Conservation (phyloP, 2,888 invertebrate genomes). For the Yponomeuta evonymella region DNA sequence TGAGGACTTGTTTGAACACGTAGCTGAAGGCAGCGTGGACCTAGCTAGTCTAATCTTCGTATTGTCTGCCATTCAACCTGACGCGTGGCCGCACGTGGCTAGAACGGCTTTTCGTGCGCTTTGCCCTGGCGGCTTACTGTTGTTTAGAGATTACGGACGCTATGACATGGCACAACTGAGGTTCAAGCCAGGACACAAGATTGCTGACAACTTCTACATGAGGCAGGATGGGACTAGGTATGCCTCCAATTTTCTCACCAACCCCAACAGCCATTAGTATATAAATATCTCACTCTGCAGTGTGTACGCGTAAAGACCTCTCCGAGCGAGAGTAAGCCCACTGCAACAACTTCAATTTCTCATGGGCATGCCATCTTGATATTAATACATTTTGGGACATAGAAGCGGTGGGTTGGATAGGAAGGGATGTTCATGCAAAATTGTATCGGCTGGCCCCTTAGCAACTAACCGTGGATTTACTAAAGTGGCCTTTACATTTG, state of each 20-base stretch:
- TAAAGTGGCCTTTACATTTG: no score
- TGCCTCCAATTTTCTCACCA: neutral
- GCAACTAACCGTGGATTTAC: no score
- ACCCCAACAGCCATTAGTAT: neutral
- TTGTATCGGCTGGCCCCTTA: no score
- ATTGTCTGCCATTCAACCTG: constrained; percentile 94
- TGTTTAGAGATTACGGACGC: constrained; percentile 95
- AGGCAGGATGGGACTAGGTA: constrained; percentile 96
- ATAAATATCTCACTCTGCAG: neutral
- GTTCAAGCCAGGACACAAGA: constrained; percentile 94
- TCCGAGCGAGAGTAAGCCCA: no score
- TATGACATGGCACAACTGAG: constrained; percentile 97
- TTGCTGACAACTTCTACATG: constrained; percentile 94
- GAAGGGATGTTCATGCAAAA: no score
- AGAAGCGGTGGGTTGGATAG: no score
- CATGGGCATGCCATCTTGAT: no score
- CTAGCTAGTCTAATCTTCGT: constrained; percentile 95
- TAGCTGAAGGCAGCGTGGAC: constrained; percentile 77
- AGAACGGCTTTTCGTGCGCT: constrained; percentile 80
- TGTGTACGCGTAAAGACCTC: neutral
- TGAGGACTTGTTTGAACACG: constrained; percentile 77
- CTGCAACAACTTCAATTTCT: no score
- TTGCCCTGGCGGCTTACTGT: constrained; percentile 85
- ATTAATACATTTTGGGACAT: no score
- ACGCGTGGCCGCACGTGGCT: constrained; percentile 81